Evolutionary conservation across 2,797 vertebrate genomes (phyloP), one percentile per base, ranked within the genome.

Genomic region (Lutjanus campechanus): DNA sequence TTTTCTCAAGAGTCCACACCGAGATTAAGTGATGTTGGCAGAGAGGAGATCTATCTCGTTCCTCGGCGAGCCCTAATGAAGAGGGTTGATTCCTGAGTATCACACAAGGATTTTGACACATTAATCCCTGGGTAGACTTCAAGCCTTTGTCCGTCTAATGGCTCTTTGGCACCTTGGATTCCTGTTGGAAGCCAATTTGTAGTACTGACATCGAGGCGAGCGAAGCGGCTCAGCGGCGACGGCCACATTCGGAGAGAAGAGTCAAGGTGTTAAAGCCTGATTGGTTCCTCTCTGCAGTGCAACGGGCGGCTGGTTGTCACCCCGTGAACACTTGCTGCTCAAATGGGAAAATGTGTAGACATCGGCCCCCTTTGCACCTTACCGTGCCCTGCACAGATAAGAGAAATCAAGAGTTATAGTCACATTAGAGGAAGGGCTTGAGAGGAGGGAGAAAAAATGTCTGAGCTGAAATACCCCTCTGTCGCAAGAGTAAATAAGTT

Each of bases 141-240:
- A 83, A 91, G 89, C 83, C 85, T 93, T 92, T 92, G 91, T 95
- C 91, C 77, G 58, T 93, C 90, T 96, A 94, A 95, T 94, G 92
- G 94, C 93, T 92, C 92, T 91, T 91, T 94, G 95, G 92, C 95
- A 94, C 93, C 93, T 95, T 89, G 88, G 88, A 91, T 94, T 95
- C 84, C 89, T 84, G 93, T 91, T 91, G 93, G 94, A 96, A 94
- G 94, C 93, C 94, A 96, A 95, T 96, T 95, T 96, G 94, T 94
- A 82, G 93, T 22, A 29, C 78, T 91, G 93, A 92, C 93, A 79
- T 64, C 19, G 74, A 85, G 82, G 82, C 65, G 81, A 71, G 85
- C 22, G 88, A 76, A 60, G 74, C 79, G 41, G 75, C 76, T 79
- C 77, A 77, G 88, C 56, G 15, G 82, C 71, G 10, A 69, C 72